Evolutionary conservation across 1,140 invertebrate genomes (phyloP).

Genomic region (Coenobita brevimanus): DNA sequence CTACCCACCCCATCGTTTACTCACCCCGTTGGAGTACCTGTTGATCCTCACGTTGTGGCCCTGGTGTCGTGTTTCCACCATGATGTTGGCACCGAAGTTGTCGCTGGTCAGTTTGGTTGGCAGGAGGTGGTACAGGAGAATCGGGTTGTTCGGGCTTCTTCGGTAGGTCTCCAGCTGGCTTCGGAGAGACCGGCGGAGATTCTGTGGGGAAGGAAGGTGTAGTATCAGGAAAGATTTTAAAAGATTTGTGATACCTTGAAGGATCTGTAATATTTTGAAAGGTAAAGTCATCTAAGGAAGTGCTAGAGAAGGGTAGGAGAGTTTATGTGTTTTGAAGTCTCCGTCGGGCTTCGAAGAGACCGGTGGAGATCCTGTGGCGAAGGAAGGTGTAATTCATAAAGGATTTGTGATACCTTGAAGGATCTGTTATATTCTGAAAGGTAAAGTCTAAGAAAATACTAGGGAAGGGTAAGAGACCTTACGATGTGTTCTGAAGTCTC

Average conservation of each 20-base stretch:
- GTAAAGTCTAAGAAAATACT: no score
- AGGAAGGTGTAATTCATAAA: no score
- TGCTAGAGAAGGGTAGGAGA: no score
- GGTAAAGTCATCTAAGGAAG: no score
- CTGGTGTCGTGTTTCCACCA: slow-evolving; percentile 72
- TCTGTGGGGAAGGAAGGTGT: slow-evolving; percentile 61
- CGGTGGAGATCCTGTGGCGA: no score
- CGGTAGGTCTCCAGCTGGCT: slow-evolving; percentile 70
- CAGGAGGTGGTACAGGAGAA: slow-evolving; percentile 74
- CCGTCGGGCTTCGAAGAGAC: no score
- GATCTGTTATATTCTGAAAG: no score
- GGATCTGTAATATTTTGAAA: no score
- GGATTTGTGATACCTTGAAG: no score
- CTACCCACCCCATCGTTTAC: background rate
- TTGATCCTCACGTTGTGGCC: slow-evolving; percentile 73
- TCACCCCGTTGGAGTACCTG: slow-evolving; percentile 76
- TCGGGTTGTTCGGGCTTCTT: slow-evolving; percentile 72
- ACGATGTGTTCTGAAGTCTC: no score
- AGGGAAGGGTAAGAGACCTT: no score
- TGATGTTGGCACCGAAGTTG: slow-evolving; percentile 73
- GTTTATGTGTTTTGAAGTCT: no score
- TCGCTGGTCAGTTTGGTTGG: slow-evolving; percentile 73
- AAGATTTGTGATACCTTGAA: background rate
- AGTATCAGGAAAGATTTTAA: background rate
- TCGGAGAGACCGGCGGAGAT: slow-evolving; percentile 68